A percentile compares a stretch with the other conserved stretches of the same genome.
Conservation (phyloP, 1,140 invertebrate genomes). For the Gonatopus flavifemur region DNA sequence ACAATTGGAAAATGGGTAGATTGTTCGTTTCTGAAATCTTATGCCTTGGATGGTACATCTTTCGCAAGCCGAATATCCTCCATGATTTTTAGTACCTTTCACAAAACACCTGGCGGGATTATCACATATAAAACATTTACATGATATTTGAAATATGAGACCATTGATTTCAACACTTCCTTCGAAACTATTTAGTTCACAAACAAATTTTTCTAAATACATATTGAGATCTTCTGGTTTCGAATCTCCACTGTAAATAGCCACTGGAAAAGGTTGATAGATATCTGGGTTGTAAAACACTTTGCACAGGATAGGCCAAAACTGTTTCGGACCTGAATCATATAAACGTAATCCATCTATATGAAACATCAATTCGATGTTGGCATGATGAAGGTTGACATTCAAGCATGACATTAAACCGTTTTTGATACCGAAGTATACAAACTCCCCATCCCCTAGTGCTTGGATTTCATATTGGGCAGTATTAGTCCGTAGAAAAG, state of each 20-base stretch:
- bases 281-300: constrained; percentile 3
- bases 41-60: not conserved
- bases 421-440: constrained; percentile 19
- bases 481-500: constrained; percentile 11
- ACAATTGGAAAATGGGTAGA: not conserved
- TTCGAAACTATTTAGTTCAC: constrained; percentile 4
- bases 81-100: constrained; percentile 17
- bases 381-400: constrained; percentile 2
- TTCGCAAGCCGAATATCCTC: constrained; percentile 8
- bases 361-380: constrained; percentile 16
- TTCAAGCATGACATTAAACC: constrained; percentile 10
- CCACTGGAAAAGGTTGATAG: constrained; percentile 12
- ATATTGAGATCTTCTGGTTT: constrained; percentile 10
- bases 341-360: constrained; percentile 20
- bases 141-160: not conserved
- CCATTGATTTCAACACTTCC: not conserved
- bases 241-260: too few relatives aligned
- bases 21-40: constrained; percentile 1
- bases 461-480: constrained; percentile 2
- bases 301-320: constrained; percentile 23
- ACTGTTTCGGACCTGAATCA: constrained; percentile 13
- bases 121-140: constrained; percentile 20
- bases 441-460: constrained; percentile 6
- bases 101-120: constrained; percentile 10
- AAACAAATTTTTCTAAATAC: too few relatives aligned